These are phyloP conservation scores for Caenorhabditis doughertyi DNA, from an alignment of 2,888 invertebrate genomes.

Conservation along the genomic window DNA sequence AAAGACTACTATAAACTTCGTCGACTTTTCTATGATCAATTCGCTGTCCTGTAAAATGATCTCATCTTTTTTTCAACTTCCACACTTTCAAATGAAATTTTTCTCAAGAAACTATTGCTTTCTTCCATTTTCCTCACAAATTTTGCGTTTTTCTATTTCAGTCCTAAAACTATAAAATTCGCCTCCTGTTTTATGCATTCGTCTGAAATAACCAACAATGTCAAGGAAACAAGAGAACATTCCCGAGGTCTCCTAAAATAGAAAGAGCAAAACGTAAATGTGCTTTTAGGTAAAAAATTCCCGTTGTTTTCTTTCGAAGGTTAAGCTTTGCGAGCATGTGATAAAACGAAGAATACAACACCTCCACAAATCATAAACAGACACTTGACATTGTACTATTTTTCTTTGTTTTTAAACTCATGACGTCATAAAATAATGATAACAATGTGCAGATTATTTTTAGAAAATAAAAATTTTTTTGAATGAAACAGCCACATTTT, in stretches of 20 bases:
- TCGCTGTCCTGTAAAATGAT: no score
- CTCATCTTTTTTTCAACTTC: no score
- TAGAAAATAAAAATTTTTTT: neutral
- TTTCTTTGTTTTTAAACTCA: slow-evolving; percentile 22
- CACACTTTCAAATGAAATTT: slow-evolving; percentile 1
- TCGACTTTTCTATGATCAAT: no score
- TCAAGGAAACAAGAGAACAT: slow-evolving; percentile 33
- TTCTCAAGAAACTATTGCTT: slow-evolving; percentile 21
- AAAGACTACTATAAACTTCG: no score
- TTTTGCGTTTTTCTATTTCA: no score
- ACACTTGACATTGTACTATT: slow-evolving; percentile 16
- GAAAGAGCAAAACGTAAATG: slow-evolving; percentile 1
- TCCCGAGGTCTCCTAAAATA: slow-evolving; percentile 14
- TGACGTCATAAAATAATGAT: slow-evolving; percentile 21
- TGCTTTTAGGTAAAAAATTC: slow-evolving; percentile 6
- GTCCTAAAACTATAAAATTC: slow-evolving; percentile 1
- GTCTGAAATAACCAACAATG: slow-evolving; percentile 32
- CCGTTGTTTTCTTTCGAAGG: slow-evolving; percentile 1
- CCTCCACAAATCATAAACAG: slow-evolving; percentile 20
- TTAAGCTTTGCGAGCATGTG: no score
- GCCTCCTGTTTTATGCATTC: slow-evolving; percentile 40
- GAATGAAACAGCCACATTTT: neutral
- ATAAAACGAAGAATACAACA: slow-evolving; percentile 28
- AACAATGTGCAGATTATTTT: slow-evolving; percentile 1
- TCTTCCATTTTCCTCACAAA: neutral